Evolutionary conservation across 2,888 invertebrate genomes (phyloP), one percentile per base, ranked within the genome.

Genomic region (Luperina nickerlii): DNA sequence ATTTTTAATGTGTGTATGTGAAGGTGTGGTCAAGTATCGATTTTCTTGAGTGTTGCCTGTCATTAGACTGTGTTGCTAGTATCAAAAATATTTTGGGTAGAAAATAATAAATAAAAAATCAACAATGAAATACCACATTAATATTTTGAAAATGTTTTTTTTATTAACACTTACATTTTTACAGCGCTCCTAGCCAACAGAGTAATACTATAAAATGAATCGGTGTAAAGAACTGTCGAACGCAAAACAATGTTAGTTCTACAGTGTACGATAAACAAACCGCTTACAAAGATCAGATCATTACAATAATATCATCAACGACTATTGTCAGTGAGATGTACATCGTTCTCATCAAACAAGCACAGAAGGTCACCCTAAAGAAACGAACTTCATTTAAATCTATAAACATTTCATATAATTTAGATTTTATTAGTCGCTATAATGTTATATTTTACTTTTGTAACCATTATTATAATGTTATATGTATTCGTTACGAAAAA

Each of bases 151-250:
- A 97, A 96, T 96, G 96, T 96, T 97, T 97, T 96, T 96, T 97
- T 97, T 96, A 97, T 96, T 97, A 97, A 97, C 97, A 97, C 97
- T 97, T 97, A 97, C 96, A 97, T 96, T 96, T 97, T 97, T 97
- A 97, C 97, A 97, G 97, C 97, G 95, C 95, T 96, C 96, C 97
- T 97, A 97, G 96, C 97, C 96, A 97, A 97, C 97, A 96, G 95
- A 97, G 96, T 97, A 96, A 96, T 96, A 96, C 96, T 96, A 96
- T 95, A 95, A 97, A 97, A 95, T 95, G 93, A 96, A 96, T 95
- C 90, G 94, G 97, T 97, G 97, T 96, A 96, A 96, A 96, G 93
- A 95, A 96, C 96, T 96, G 96, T 96, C 93, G 94, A 96, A 96
- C 96, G 96, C 96, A 96, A 96, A 96, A 95, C 94, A 96, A 96